A percentile compares a stretch with the other conserved stretches of the same genome.
phyloP scores from a whole-genome alignment of 2,888 invertebrate genomes.

The Pachycephus smyrnensis region DNA sequence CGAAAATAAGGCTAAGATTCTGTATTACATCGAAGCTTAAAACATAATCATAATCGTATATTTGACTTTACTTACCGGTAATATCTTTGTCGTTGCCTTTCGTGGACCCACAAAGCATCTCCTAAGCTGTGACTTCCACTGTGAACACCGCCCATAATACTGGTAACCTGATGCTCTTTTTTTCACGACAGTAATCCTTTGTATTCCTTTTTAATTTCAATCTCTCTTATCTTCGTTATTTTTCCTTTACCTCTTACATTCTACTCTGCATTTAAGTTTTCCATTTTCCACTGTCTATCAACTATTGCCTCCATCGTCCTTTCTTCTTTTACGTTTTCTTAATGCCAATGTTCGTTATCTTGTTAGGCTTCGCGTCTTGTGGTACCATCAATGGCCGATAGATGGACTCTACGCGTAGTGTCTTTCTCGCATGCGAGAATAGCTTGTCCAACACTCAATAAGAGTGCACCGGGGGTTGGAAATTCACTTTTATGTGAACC shows the following conservation, averaged over 20 bases:
- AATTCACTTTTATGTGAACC: constrained; percentile 29
- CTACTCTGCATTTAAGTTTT: no score
- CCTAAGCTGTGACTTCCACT: constrained; percentile 62
- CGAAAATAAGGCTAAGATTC: no score
- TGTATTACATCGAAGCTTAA: no score
- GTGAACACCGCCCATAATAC: constrained; percentile 61
- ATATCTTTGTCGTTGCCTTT: constrained; percentile 59
- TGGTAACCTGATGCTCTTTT: neutral
- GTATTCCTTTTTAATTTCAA: no score
- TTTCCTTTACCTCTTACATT: no score
- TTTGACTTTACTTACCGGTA: constrained; percentile 49
- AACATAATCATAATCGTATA: no score
- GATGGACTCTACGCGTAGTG: neutral
- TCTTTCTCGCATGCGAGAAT: constrained; percentile 29
- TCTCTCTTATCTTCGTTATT: no score
- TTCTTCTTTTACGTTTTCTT: no score
- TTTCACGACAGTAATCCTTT: neutral
- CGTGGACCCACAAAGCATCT: constrained; percentile 63
- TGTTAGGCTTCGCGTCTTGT: constrained; percentile 13
- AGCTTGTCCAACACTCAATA: no score
- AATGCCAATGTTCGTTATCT: constrained; percentile 31
- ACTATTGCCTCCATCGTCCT: no score
- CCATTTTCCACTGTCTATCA: no score
- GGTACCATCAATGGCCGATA: neutral
- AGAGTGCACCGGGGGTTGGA: no score